Evolutionary conservation across 1,140 invertebrate genomes (phyloP).

Genomic region (Bacillus rossius): DNA sequence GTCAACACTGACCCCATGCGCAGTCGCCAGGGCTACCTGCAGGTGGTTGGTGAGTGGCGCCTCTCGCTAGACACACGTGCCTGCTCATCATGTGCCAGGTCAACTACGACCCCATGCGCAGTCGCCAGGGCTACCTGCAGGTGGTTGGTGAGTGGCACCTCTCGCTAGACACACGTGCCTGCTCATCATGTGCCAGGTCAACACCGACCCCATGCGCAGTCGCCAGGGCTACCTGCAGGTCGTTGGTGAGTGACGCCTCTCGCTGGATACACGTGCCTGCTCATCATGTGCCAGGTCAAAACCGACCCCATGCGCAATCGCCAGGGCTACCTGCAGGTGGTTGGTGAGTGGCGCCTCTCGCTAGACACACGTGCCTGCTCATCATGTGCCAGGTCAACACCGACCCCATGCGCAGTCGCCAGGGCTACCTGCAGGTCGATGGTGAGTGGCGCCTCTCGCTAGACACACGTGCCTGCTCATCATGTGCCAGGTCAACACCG

Average conservation of each 20-base stretch:
- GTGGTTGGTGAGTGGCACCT: conserved; percentile 84
- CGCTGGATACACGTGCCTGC: no score
- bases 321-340: conserved; percentile 81
- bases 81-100: conserved; percentile 82
- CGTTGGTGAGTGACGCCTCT: conserved; percentile 58
- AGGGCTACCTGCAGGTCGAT: conserved; percentile 83
- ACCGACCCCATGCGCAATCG: conserved; percentile 75
- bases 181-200: background rate
- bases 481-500: conserved; percentile 30
- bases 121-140: conserved; percentile 77
- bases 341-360: conserved; percentile 55
- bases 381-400: background rate
- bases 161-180: no score
- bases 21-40: conserved; percentile 74
- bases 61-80: no score
- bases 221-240: conserved; percentile 82
- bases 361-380: no score
- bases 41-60: conserved; percentile 84
- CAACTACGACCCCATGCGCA: conserved; percentile 82
- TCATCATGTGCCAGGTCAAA: background rate
- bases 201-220: conserved; percentile 71
- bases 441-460: conserved; percentile 51
- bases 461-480: no score
- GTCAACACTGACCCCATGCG: conserved; percentile 84
- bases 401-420: conserved; percentile 76